Evolutionary conservation across 64 coral and sea anemone species (phyloP).

Genomic region (Pachyseris speciosa): DNA sequence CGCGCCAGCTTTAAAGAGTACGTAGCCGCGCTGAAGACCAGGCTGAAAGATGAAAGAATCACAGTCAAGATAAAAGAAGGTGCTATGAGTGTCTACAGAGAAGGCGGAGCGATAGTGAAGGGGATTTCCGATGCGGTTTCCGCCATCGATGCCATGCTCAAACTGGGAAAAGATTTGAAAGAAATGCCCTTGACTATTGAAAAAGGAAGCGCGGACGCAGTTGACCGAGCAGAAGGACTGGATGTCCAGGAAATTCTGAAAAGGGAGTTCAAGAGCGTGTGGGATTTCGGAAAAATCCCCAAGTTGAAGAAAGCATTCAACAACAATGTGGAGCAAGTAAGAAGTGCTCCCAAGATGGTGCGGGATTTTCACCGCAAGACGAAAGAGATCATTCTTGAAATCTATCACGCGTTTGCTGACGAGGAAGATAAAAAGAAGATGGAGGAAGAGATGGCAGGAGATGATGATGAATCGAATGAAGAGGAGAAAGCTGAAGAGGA

Average conservation of each 20-base stretch:
- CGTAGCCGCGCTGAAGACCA: conserved; percentile 67
- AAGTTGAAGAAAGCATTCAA: conserved; percentile 68
- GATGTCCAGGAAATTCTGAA: conserved; percentile 44
- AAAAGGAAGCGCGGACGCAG: conserved; percentile 43
- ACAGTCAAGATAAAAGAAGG: conserved; percentile 92
- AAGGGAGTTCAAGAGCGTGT: conserved; percentile 66
- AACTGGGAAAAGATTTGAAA: conserved; percentile 73
- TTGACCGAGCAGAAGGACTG: conserved; percentile 46
- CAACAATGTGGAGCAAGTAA: conserved; percentile 74
- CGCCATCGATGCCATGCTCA: conserved; percentile 68
- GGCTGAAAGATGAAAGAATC: conserved; percentile 73
- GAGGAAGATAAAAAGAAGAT: conserved; percentile 69
- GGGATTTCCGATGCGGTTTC: conserved; percentile 51
- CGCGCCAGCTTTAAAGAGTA: conserved; percentile 75
- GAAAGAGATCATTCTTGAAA: conserved; percentile 59
- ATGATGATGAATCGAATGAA: not conserved
- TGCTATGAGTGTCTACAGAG: conserved; percentile 52
- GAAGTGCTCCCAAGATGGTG: conserved; percentile 72
- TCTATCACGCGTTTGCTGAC: conserved; percentile 77
- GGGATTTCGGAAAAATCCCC: conserved; percentile 57
- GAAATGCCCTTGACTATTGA: conserved; percentile 69
- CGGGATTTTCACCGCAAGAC: conserved; percentile 70
- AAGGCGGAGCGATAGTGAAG: conserved; percentile 49
- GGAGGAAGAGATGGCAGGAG: conserved; percentile 39
- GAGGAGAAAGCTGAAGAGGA: not conserved